Percentiles rank a stretch among this genome's conserved stretches.
Evolutionary conservation across 30 jellyfish, hydroid and myxozoan genomes (phyloP).

Genomic region (Pelagia noctiluca): DNA sequence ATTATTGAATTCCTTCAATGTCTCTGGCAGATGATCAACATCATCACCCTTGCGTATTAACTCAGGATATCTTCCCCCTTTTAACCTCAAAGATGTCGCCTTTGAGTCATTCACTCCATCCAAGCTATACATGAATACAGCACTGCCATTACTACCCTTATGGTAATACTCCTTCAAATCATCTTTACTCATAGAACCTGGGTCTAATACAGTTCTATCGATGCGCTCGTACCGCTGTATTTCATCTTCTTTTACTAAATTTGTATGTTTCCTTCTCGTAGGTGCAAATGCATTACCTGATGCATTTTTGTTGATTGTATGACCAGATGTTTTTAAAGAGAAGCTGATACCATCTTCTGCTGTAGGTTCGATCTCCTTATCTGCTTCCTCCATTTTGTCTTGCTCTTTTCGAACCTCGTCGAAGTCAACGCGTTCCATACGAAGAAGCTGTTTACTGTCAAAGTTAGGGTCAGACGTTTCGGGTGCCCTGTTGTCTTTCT

Average conservation of each 20-base stretch:
- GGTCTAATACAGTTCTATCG: slow-evolving; percentile 64
- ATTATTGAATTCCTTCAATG: no score
- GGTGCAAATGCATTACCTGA: neutral
- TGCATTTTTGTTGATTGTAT: neutral
- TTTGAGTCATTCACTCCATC: neutral
- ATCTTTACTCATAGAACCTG: slow-evolving; percentile 48
- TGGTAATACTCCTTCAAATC: slow-evolving; percentile 39
- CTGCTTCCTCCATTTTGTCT: neutral
- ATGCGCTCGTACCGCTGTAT: slow-evolving; percentile 43
- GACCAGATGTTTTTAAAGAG: neutral
- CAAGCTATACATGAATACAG: slow-evolving; percentile 26
- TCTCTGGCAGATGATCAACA: no score
- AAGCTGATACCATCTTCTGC: neutral
- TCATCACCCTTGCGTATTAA: no score
- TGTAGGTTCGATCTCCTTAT: neutral
- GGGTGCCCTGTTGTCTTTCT: slow-evolving; percentile 19
- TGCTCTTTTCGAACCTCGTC: slow-evolving; percentile 26
- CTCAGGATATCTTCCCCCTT: no score
- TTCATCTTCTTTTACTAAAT: neutral
- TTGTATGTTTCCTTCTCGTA: neutral
- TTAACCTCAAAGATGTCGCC: no score
- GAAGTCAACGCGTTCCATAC: slow-evolving; percentile 66
- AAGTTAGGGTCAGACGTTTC: neutral
- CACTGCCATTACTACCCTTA: slow-evolving; percentile 28
- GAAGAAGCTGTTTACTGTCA: slow-evolving; percentile 2